Evolutionary conservation across 2,113 vertebrate genomes (phyloP), one percentile per base, ranked within the genome.

Genomic region (Leptosomus discolor): DNA sequence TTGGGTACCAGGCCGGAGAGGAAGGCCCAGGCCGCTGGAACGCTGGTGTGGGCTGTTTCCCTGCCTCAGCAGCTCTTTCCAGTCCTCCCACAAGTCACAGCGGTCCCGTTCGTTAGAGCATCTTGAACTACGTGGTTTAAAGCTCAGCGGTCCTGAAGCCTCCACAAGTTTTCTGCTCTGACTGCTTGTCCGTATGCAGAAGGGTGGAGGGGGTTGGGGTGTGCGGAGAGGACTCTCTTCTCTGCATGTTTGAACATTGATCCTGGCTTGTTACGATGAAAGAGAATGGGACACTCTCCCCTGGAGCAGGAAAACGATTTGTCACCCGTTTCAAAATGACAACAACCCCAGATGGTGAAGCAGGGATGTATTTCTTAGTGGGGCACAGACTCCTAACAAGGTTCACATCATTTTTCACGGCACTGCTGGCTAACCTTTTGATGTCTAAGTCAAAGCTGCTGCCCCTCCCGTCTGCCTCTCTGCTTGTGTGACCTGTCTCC

Each of bases 221-320:
- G 16, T 0, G 2, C 0, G 63, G 48, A 13, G 30, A 7, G 26
- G 54, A 8, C 8, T 2, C 4, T 6, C 43, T 29, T 2, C 37
- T 15, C 21, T 6, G n/a, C 8, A 2, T 9, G 9, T 14, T 9
- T 6, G 34, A 20, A 37, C 34, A 1, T 11, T 5, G 6, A 8
- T 37, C 39, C 39, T 7, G 67, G 26, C 39, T 48, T 11, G 19
- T 37, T 23, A 12, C n/a, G 7, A 1, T 0, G 57, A 46, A 5
- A 5, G 36, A 11, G 51, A 24, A 57, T 0, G 53, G 36, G 64
- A 29, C 16, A 0, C 10, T 24, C 11, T 3, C 1, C 24, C 15
- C 19, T 0, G 4, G 5, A 34, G 43, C 1, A 27, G 76, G 11
- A 46, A 5, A 32, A 10, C 24, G 15, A 0, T 4, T 41, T 57